Percentiles rank a stretch among this genome's conserved stretches.
phyloP scores from a whole-genome alignment of 1,140 invertebrate genomes.

The Anagrus nilaparvatae region DNA sequence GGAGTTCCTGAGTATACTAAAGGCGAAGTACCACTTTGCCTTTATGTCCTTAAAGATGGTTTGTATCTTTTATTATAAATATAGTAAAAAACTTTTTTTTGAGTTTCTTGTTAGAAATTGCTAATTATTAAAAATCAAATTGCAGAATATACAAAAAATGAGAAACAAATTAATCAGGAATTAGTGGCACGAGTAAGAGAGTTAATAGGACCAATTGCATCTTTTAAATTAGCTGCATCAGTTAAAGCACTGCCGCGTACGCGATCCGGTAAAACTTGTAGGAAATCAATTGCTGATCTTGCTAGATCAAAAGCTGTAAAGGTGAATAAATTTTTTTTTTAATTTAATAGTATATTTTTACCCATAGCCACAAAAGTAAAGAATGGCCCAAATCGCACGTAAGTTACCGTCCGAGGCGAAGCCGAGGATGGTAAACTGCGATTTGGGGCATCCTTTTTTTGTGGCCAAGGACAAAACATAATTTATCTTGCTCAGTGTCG shows the following conservation, averaged over 20 bases:
- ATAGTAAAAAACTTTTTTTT: too few relatives aligned
- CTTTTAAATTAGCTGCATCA: conserved; percentile 65
- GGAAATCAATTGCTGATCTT: conserved; percentile 76
- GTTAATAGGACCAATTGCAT: conserved; percentile 79
- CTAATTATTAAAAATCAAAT: background rate
- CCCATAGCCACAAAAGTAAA: too few relatives aligned
- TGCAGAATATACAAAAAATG: conserved; percentile 45
- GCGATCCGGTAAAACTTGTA: conserved; percentile 67
- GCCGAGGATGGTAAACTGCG: too few relatives aligned
- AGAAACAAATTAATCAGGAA: conserved; percentile 52
- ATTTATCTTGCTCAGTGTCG: too few relatives aligned
- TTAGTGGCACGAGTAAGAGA: conserved; percentile 63
- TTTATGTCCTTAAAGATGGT: conserved; percentile 61
- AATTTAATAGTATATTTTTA: background rate
- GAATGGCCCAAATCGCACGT: too few relatives aligned
- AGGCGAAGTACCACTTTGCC: conserved; percentile 78
- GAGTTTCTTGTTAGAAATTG: background rate
- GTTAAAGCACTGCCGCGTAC: conserved; percentile 70
- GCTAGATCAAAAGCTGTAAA: conserved; percentile 67
- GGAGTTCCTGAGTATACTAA: conserved; percentile 82
- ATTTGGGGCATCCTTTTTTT: too few relatives aligned
- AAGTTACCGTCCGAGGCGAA: too few relatives aligned
- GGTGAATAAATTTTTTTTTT: conserved; percentile 37
- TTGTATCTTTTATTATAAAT: background rate
- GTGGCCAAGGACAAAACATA: too few relatives aligned